phyloP scores from a whole-genome alignment of 2,113 vertebrate genomes.

The Sylvietta virens region DNA sequence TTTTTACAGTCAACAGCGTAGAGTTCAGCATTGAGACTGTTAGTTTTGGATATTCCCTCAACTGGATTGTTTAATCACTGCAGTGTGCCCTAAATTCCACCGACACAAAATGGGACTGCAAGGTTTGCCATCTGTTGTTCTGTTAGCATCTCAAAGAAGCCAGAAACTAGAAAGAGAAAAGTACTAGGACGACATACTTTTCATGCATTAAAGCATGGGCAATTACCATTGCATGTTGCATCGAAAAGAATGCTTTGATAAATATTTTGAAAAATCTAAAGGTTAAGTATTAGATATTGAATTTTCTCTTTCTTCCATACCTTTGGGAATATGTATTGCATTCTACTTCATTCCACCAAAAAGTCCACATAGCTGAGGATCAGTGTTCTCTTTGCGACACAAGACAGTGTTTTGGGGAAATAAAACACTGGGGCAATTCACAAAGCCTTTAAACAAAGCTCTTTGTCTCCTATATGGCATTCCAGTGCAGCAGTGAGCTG shows the following conservation, averaged over 20 bases:
- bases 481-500: not conserved
- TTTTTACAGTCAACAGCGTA: not conserved
- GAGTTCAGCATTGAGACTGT: not conserved
- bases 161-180: not conserved
- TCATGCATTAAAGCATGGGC: not conserved
- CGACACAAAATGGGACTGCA: not conserved
- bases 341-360: not conserved
- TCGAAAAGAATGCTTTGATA: not conserved
- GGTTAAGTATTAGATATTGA: not conserved
- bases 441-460: not conserved
- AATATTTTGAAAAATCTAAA: not conserved
- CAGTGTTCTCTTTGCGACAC: not conserved
- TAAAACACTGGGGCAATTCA: not conserved
- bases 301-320: not conserved
- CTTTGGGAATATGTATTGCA: rapidly evolving
- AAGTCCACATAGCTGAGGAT: not conserved
- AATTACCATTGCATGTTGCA: not conserved
- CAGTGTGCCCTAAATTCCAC: not conserved
- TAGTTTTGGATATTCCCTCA: rapidly evolving
- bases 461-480: not conserved
- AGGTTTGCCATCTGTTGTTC: not conserved
- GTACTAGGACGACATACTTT: not conserved
- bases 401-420: not conserved
- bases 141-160: not conserved
- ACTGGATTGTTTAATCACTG: not conserved